Evolutionary conservation across 23 tunicate species (phyloP), one percentile per base, ranked within the genome.

Genomic region (Ascidia mentula): DNA sequence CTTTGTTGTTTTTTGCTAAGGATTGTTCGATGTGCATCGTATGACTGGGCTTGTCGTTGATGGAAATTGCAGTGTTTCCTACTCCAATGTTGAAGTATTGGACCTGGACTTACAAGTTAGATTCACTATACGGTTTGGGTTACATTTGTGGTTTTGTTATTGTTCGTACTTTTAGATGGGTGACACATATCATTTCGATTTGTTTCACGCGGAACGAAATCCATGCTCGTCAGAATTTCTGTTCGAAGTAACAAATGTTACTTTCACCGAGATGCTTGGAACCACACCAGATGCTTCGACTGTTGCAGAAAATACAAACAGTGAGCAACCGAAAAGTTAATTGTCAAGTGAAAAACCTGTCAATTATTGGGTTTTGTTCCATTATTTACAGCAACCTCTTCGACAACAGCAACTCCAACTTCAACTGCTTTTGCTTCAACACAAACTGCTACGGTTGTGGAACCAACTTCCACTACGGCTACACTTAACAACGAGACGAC

Each of bases 151-250:
- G 65, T 6, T 53, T 53, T 26, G 0, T 72, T 36, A 22, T 33
- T 18, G 3, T 46, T 77, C 35, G 0, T 65, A 28, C 22, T 72
- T 28, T 6, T 15, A 79, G 83, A 31, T 37, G 4, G 59, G 59
- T 22, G 74, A 79, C 24, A 79, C 65, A 22, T 79, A 79, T 0
- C 83, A 79, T 37, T 79, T 79, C 34, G 75, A 60, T 34, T 37
- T 79, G 36, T 79, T 79, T 40, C 75, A 65, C 46, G 83, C 39
- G 22, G 83, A 79, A 26, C 35, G 83, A 38, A 75, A 79, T 24
- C 40, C 32, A 61, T 79, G 83, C 31, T 34, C 83, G 0, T 79
- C 83, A 34, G 32, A 79, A 18, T 69, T 60, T 69, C 13, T 79
- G 15, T 8, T 79, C 24, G 83, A 79, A 40, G 65, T 46, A 12